Percentiles rank a stretch among this genome's conserved stretches.
phyloP scores from a whole-genome alignment of 2,113 vertebrate species.

The Boulengeromyrus knoepffleri region DNA sequence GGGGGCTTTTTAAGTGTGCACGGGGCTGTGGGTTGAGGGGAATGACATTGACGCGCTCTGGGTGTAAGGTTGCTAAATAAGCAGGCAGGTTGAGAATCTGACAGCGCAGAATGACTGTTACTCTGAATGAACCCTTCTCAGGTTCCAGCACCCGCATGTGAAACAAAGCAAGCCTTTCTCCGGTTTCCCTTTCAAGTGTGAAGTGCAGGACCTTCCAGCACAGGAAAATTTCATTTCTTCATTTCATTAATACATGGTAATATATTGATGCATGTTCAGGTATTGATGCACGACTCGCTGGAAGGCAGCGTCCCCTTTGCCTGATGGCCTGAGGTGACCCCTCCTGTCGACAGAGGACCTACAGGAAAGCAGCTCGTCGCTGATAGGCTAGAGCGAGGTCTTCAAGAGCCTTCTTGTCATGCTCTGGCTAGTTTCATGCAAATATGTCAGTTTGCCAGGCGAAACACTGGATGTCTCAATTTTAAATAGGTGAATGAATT shows the following conservation, averaged over 20 bases:
- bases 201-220: not conserved
- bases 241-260: not conserved
- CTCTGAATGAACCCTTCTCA: slow-evolving; percentile 24
- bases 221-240: not conserved
- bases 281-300: not conserved
- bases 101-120: slow-evolving; percentile 20
- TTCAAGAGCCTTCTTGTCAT: not conserved
- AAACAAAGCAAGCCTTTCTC: not conserved
- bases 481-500: not conserved
- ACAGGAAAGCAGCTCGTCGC: not conserved
- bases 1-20: not conserved
- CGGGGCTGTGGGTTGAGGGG: not conserved
- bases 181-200: not conserved
- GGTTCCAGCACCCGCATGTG: slow-evolving; percentile 12
- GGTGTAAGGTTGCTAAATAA: slow-evolving; percentile 29
- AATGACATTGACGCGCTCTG: not conserved
- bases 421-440: not conserved
- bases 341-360: not conserved
- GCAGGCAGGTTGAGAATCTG: slow-evolving; percentile 21
- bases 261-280: not conserved
- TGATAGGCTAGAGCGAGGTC: not conserved
- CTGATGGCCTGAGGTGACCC: not conserved
- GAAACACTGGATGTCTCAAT: not conserved
- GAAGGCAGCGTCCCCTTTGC: not conserved
- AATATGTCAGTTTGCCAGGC: not conserved